Evolutionary conservation across 2,888 invertebrate genomes (phyloP), one percentile per base, ranked within the genome.

Genomic region (Drosophila anceps): DNA sequence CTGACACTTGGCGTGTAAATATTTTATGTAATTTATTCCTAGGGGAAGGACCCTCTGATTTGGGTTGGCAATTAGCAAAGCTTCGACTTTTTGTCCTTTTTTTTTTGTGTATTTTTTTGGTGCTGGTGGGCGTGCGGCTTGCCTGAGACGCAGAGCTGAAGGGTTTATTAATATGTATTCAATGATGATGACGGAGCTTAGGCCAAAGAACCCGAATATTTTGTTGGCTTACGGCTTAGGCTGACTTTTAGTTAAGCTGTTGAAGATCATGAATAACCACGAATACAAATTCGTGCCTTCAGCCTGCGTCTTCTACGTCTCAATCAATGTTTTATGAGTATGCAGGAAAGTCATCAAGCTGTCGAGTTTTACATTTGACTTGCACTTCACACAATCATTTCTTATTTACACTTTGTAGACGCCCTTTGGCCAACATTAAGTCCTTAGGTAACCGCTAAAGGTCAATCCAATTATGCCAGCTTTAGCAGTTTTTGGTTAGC

Each of bases 1-100:
- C 68, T 69, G 84, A 70, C 86, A 77, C 83, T 84, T 79, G 87
- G 79, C 72, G 87, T 84, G 87, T 76, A 84, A 89, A 89, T 84
- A 82, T 84, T 87, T 89, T 74, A 84, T 89, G 65, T 74, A 68
- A 72, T 78, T 83, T 50, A 51, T 53, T 46, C 53, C 63, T 10
- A 6, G 29, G 35, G 63, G 60, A 57, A 31, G 63, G 20, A 20
- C 63, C 35, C 55, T 74, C 72, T 76, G 85, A 87, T 87, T 84
- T 84, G 85, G 88, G 80, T 84, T 81, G 72, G 70, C 85, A 85
- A 85, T 85, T 85, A 85, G 90, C 69, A 58, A 58, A 50, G 58
- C 74, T 75, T 61, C 58, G 58, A 58, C 78, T 72, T 77, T 70
- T 65, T 54, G 59, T 24, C 57, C 79, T 59, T 69, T 62, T 55